Evolutionary conservation across 1,140 invertebrate genomes (phyloP), one percentile per base, ranked within the genome.

Genomic region (Brachionus sp.): DNA sequence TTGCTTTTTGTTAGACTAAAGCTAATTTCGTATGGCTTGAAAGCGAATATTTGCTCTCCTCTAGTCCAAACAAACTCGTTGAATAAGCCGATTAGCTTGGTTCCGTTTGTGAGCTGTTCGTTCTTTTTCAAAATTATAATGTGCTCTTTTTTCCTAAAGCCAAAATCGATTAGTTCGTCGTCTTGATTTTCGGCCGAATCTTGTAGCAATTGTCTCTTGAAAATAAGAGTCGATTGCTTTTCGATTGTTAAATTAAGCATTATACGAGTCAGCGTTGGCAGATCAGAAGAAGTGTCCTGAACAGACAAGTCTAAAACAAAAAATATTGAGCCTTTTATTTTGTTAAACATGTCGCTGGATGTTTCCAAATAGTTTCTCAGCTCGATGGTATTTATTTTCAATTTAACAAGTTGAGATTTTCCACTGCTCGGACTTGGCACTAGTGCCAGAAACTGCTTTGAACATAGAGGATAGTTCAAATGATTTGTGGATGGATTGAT

Each of bases 281-380:
- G 33, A 12, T 35, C 1, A n/a, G 16, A 5, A 3, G 50, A 80
- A 9, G 46, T 35, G 33, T 80, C 77, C 16, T 37, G 53, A 2
- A 64, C 53, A 16, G 77, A 80, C 37, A 80, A 62, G 25, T 80
- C 77, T 1, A 80, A 5, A 23, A 75, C n/a, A 46, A 75, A 75
- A 13, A 75, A 46, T 25, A 75, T 46, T 2, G 70, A 75, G 4
- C 50, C 16, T 62, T 23, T n/a, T 5, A 13, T 57, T 10, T 42
- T 80, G 19, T 37, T 62, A 25, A 62, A 80, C 50, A 80, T 62
- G 37, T 80, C 62, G 29, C 77, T 80, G 0, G 77, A 57, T 13
- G 53, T 80, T 29, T 80, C 35, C 37, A 80, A 37, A 42, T 62
- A 80, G n/a, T 42, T 80, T 80, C 16, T 62, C 9, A 80, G 57